These are phyloP conservation scores for Drosophila subpulchrella DNA, from an alignment of 1,140 invertebrate species.

Conservation along the genomic window DNA sequence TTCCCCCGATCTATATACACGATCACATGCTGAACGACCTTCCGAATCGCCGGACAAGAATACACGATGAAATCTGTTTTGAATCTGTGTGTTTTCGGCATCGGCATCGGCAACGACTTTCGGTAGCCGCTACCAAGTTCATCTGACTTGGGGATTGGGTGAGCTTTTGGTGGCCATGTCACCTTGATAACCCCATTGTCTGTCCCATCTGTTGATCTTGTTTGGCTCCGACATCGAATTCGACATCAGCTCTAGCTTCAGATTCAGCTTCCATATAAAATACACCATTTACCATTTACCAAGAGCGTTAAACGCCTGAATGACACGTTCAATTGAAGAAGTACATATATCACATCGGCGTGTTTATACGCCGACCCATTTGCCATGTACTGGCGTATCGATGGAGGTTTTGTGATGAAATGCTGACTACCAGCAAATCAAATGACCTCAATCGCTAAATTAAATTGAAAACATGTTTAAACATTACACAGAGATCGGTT, in stretches of 20 bases:
- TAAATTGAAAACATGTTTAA: slow-evolving; percentile 67
- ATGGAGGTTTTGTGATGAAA: slow-evolving; percentile 46
- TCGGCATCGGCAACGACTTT: background rate
- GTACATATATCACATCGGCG: background rate
- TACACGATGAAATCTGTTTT: slow-evolving; percentile 39
- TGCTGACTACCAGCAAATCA: slow-evolving; percentile 64
- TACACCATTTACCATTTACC: slow-evolving; percentile 12
- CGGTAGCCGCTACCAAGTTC: slow-evolving; percentile 38
- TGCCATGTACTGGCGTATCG: slow-evolving; percentile 14
- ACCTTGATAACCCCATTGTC: slow-evolving; percentile 53
- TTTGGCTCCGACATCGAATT: slow-evolving; percentile 12
- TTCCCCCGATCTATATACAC: slow-evolving; percentile 12
- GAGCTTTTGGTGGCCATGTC: slow-evolving; percentile 43
- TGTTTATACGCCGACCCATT: slow-evolving; percentile 14
- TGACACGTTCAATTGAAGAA: slow-evolving; percentile 77
- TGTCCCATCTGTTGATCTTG: slow-evolving; percentile 53
- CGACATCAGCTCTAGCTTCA: slow-evolving; percentile 9
- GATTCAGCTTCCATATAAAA: slow-evolving; percentile 13
- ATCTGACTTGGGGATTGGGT: slow-evolving; percentile 22
- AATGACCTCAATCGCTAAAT: slow-evolving; percentile 77
- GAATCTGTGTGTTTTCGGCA: background rate
- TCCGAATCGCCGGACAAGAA: slow-evolving; percentile 35
- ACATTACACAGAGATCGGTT: slow-evolving; percentile 28
- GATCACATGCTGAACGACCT: slow-evolving; percentile 35
- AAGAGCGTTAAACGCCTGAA: slow-evolving; percentile 72